Evolutionary conservation across 2,797 vertebrate species (phyloP).

Genomic region (Enteromius paludinosus): DNA sequence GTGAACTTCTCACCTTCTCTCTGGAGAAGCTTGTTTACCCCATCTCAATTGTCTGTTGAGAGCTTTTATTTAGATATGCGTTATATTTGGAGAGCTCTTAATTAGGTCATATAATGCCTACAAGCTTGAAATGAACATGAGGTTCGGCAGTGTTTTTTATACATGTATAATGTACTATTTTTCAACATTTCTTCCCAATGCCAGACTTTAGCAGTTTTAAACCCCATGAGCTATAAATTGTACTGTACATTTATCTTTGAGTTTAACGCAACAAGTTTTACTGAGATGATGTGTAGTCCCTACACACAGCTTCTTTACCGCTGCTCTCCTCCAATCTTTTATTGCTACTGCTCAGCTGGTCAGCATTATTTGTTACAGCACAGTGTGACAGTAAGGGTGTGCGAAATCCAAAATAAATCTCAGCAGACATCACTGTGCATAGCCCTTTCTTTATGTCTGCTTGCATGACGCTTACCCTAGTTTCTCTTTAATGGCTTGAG

Average conservation of each 20-base stretch:
- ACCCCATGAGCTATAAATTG: background rate
- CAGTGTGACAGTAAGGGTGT: background rate
- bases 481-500: conserved; percentile 9
- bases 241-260: background rate
- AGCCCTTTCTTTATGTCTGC: background rate
- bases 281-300: background rate
- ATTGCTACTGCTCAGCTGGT: conserved; percentile 3
- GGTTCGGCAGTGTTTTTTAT: background rate
- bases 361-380: background rate
- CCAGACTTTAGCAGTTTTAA: background rate
- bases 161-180: background rate
- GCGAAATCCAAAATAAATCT: background rate
- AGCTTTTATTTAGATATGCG: conserved; percentile 9
- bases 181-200: background rate
- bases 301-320: background rate
- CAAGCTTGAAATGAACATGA: background rate
- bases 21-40: conserved; percentile 13
- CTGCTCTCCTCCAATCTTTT: background rate
- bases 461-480: background rate
- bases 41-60: background rate
- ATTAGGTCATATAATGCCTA: background rate
- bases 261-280: background rate
- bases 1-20: conserved; percentile 14
- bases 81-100: background rate
- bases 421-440: background rate